A percentile compares a stretch with the other conserved stretches of the same genome.
Conservation (phyloP, 2,797 vertebrate genomes). For the Atherinosoma microstoma region DNA sequence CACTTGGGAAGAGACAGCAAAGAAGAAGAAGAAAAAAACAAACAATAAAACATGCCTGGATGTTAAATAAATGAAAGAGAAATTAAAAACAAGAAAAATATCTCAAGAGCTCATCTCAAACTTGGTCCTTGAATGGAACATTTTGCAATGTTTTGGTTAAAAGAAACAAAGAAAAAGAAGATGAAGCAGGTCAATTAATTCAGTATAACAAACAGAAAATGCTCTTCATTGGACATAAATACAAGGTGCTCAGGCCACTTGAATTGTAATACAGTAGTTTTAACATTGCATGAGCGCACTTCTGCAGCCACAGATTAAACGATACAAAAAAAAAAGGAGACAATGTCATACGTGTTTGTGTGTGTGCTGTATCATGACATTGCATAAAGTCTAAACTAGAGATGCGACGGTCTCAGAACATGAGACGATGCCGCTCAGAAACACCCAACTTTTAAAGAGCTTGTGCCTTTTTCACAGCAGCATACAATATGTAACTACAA, state of each 20-base stretch:
- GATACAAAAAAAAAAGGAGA: constrained; percentile 54
- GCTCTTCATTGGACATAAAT: constrained; percentile 50
- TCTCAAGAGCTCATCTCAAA: constrained; percentile 47
- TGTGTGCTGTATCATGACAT: constrained; percentile 62
- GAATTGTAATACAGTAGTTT: constrained; percentile 70
- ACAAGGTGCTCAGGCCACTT: constrained; percentile 69
- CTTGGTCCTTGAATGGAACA: constrained; percentile 17
- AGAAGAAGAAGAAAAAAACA: constrained; percentile 35
- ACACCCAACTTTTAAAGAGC: constrained; percentile 64
- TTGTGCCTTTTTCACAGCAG: constrained; percentile 73
- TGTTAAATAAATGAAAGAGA: constrained; percentile 79
- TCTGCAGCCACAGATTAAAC: constrained; percentile 62
- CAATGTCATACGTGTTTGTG: constrained; percentile 28
- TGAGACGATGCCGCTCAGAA: constrained; percentile 42
- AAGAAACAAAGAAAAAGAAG: not conserved
- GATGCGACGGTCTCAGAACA: constrained; percentile 52
- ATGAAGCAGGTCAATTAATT: not conserved
- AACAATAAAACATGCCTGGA: constrained; percentile 87
- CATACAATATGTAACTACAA: constrained; percentile 59
- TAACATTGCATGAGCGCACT: constrained; percentile 65
- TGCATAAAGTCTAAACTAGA: constrained; percentile 72
- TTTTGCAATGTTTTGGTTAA: constrained; percentile 18
- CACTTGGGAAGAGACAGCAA: constrained; percentile 30
- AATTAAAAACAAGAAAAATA: constrained; percentile 47
- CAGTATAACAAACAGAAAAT: constrained; percentile 3